These are phyloP conservation scores for Montifringilla adamsi DNA, from an alignment of 2,113 vertebrate species.

Conservation along the genomic window DNA sequence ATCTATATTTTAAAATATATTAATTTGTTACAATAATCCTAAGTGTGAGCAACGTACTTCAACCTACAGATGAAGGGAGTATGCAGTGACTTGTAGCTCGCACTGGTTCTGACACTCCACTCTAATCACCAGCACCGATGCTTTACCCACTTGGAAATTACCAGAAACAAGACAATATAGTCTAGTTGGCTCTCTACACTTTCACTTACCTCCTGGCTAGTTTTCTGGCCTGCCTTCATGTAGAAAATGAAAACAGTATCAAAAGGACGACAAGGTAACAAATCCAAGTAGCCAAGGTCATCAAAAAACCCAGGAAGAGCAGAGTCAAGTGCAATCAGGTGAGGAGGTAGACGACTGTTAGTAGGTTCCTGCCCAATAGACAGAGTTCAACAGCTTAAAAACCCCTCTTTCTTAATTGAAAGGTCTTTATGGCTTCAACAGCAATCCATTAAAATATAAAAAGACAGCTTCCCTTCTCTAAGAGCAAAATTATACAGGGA, in stretches of 20 bases:
- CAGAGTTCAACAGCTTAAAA: not conserved
- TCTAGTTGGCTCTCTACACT: not conserved
- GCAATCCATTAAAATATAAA: not conserved
- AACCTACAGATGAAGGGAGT: not conserved
- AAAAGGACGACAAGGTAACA: slow-evolving; percentile 92
- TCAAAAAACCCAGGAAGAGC: slow-evolving; percentile 91
- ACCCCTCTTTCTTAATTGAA: not conserved
- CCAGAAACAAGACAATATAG: not conserved
- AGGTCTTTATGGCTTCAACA: not conserved
- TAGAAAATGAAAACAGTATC: slow-evolving; percentile 98
- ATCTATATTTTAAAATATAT: not conserved
- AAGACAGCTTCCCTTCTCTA: not conserved
- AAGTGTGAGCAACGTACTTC: not conserved
- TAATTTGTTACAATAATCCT: not conserved
- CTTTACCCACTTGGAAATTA: not conserved
- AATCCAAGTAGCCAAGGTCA: slow-evolving; percentile 91
- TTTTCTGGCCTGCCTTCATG: slow-evolving; percentile 93
- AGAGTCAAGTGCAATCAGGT: slow-evolving; percentile 93
- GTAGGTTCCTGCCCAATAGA: slow-evolving; percentile 81
- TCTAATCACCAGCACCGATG: not conserved
- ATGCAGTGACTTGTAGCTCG: not conserved
- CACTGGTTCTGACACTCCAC: not conserved
- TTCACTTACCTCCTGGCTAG: slow-evolving; percentile 85
- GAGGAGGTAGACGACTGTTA: slow-evolving; percentile 95
- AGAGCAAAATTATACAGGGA: not conserved